A percentile compares a stretch with the other conserved stretches of the same genome.
Conservation (phyloP, 2,113 vertebrate genomes). For the Hypocryptadius cinnamomeus region DNA sequence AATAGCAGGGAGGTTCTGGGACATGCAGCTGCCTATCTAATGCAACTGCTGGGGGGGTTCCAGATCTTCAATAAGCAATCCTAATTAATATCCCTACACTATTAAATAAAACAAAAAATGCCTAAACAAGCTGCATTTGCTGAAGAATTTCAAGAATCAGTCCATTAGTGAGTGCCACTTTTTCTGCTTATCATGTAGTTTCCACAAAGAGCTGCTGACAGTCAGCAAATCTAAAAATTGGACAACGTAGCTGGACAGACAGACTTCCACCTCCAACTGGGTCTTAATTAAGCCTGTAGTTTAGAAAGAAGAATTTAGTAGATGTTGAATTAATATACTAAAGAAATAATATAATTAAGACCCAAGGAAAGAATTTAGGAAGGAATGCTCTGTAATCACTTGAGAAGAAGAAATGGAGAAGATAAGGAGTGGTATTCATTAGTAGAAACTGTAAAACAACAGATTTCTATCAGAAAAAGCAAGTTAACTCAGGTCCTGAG, state of each 20-base stretch:
- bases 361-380: not conserved
- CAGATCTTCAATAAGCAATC: not conserved
- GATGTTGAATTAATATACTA: not conserved
- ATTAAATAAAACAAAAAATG: not conserved
- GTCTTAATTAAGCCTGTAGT: not conserved
- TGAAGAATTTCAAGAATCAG: not conserved
- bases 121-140: not conserved
- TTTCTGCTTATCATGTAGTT: not conserved
- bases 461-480: not conserved
- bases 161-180: not conserved
- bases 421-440: not conserved
- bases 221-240: not conserved
- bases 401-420: not conserved
- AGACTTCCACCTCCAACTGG: not conserved
- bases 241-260: not conserved
- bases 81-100: not conserved
- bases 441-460: not conserved
- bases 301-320: not conserved
- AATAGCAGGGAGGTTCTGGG: not conserved
- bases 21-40: slow-evolving; percentile 1
- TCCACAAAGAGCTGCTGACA: not conserved
- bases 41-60: not conserved
- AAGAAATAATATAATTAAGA: not conserved
- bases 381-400: not conserved
- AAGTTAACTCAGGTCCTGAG: not conserved